These are phyloP conservation scores for Luperina testacea DNA, from an alignment of 2,888 invertebrate species.

Conservation along the genomic window DNA sequence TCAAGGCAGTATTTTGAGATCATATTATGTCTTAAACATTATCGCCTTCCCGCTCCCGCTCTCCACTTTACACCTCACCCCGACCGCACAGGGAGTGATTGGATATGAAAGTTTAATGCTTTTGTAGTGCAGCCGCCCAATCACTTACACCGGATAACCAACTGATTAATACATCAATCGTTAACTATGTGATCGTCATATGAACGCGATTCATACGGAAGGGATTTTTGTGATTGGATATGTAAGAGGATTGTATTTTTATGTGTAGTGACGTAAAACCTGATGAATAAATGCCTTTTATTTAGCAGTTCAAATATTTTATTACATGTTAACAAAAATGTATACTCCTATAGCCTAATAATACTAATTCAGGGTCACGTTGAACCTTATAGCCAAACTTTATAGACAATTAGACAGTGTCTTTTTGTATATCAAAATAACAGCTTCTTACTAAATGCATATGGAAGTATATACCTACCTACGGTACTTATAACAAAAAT, in stretches of 20 bases:
- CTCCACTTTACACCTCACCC: conserved; percentile 27
- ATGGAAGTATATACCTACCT: too few relatives aligned
- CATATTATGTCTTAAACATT: too few relatives aligned
- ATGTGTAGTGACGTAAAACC: not conserved
- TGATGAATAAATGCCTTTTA: not conserved
- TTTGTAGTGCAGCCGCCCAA: conserved; percentile 76
- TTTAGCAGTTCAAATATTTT: not conserved
- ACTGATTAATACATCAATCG: conserved; percentile 62
- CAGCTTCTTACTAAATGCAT: too few relatives aligned
- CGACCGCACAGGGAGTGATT: conserved; percentile 74
- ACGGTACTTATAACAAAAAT: too few relatives aligned
- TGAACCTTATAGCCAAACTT: not conserved
- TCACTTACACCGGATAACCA: conserved; percentile 71
- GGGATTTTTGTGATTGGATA: conserved; percentile 17
- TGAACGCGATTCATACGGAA: not conserved
- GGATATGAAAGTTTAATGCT: conserved; percentile 82
- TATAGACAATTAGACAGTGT: too few relatives aligned
- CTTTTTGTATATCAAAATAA: too few relatives aligned
- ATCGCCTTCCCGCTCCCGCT: conserved; percentile 45
- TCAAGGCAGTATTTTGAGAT: too few relatives aligned
- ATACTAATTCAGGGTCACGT: not conserved
- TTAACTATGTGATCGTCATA: conserved; percentile 28
- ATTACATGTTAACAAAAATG: not conserved
- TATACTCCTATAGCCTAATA: not conserved
- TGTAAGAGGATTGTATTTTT: not conserved